Conservation (phyloP, 2,113 vertebrate genomes). For the Balaeniceps rex region DNA sequence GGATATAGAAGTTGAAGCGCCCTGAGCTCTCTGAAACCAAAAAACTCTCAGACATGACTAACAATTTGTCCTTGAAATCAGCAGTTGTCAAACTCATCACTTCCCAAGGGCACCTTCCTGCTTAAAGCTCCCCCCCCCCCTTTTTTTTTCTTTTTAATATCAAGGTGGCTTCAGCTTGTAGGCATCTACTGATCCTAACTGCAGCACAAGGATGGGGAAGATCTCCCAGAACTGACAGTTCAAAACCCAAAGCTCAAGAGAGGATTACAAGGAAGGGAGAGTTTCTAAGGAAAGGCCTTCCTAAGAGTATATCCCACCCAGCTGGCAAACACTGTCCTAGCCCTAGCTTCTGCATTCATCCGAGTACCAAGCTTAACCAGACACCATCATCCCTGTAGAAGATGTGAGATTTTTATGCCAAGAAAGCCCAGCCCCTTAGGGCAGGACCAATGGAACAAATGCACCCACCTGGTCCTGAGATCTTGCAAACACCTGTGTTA, state of each 20-base stretch:
- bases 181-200: background rate
- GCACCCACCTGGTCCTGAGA: background rate
- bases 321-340: background rate
- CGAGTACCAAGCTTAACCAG: background rate
- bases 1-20: background rate
- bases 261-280: background rate
- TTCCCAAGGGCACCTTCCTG: background rate
- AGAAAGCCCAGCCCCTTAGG: background rate
- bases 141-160: too few relatives aligned
- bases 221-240: background rate
- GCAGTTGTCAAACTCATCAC: background rate
- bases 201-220: background rate
- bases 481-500: background rate
- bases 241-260: background rate
- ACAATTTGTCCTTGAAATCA: background rate
- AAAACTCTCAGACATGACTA: background rate
- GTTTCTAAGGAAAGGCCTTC: background rate
- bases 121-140: accelerated
- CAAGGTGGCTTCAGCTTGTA: background rate
- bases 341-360: background rate
- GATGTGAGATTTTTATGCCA: accelerated
- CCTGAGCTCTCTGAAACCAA: background rate
- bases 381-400: background rate
- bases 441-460: background rate
- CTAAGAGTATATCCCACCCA: background rate